These are phyloP conservation scores for Vanessa tameamea DNA, from an alignment of 1,140 invertebrate species.

Conservation along the genomic window DNA sequence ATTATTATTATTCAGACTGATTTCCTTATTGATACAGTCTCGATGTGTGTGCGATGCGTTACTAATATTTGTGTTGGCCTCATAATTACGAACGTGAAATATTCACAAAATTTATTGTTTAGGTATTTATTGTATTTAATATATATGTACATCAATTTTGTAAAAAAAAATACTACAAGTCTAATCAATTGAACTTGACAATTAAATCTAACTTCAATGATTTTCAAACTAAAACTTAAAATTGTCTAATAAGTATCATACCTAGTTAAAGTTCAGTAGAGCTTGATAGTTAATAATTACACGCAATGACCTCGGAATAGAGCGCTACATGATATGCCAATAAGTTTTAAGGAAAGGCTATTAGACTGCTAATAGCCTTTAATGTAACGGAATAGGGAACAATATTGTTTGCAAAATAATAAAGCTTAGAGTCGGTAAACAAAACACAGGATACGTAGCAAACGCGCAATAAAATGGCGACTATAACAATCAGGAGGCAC, in stretches of 20 bases:
- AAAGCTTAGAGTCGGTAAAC: slow-evolving; percentile 12
- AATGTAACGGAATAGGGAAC: slow-evolving; percentile 10
- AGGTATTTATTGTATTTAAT: too few relatives aligned
- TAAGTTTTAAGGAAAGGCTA: slow-evolving; percentile 11
- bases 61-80: slow-evolving; percentile 11
- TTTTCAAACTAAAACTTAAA: slow-evolving; percentile 8
- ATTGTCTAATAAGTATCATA: slow-evolving; percentile 9
- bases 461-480: slow-evolving; percentile 61
- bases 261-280: slow-evolving; percentile 41
- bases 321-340: slow-evolving; percentile 11
- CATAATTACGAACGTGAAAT: slow-evolving; percentile 6
- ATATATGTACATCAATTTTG: too few relatives aligned
- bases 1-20: slow-evolving; percentile 11
- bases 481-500: slow-evolving; percentile 59
- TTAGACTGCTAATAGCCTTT: slow-evolving; percentile 10
- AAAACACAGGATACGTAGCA: slow-evolving; percentile 45
- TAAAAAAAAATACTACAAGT: too few relatives aligned
- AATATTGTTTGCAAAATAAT: slow-evolving; percentile 17
- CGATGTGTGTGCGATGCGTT: neutral
- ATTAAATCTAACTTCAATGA: too few relatives aligned
- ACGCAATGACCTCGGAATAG: slow-evolving; percentile 50
- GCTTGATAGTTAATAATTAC: slow-evolving; percentile 49
- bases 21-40: slow-evolving; percentile 25
- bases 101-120: too few relatives aligned
- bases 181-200: too few relatives aligned